Base-by-base conservation (phyloP, 2,113 vertebrate genomes). In the Pachypanchax playfairii region DNA sequence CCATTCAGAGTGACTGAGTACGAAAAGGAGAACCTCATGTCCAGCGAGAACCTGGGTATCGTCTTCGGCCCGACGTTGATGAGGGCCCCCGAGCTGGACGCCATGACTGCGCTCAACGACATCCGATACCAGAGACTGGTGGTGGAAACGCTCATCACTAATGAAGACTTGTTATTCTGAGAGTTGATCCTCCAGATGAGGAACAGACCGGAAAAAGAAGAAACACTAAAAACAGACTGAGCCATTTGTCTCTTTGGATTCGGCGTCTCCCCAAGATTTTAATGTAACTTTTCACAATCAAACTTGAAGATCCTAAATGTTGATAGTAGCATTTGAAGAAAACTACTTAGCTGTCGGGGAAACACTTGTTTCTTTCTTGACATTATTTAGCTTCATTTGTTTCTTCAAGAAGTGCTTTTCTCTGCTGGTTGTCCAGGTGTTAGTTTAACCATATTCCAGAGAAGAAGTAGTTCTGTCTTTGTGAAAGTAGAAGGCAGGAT, bases 111-210 rank as follows among this genome's bases (percentile, higher is more conserved):
- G 0, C 74, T 98, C 82, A 97, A 97, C 3, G 95, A 98, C 83
- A 96, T 98, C 86, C 91, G 96, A 54, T 97, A 96, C 84, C 96
- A 98, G 92, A 95, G 95, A 93, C 94, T 95, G 68, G 94, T 98
- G 88, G 94, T 98, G 83, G 95, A 98, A 84, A 92, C 91, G 68
- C 95, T 98, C 76, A 98, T 98, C 82, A 94, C 94, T 89, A 94
- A 98, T 15, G 96, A 98, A 88, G 96, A 98, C 79, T 94, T 98
- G 90, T 90, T 98, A 89, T 98, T 98, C 86, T 92, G 88, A 91
- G 87, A 79, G 79, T 77, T 26, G 17, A 4, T 10, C 14, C 35
- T 24, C 7, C 29, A 10, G 6, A 29, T 18, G 24, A 26, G 3
- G 6, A 18, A 35, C 25, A 21, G 44, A 28, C 28, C 33, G 36